Evolutionary conservation across 2,888 invertebrate species (phyloP), one percentile per base, ranked within the genome.

Genomic region (Teleogryllus oceanicus): DNA sequence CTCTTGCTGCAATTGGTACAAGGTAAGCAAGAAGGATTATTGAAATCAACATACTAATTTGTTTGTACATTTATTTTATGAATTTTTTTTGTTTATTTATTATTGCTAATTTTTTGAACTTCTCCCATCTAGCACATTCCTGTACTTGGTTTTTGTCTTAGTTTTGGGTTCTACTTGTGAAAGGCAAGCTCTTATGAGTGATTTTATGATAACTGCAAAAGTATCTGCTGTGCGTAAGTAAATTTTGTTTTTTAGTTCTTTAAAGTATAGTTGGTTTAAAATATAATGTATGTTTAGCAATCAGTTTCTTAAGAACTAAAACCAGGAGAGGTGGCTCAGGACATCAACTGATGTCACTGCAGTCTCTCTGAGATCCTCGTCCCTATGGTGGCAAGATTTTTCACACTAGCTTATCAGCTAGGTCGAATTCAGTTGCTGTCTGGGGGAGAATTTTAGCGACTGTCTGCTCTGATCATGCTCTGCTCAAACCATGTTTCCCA

Each of bases 121-220:
- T 81, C 79, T 80, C 83, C 82, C 84, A 89, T 88, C 49, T 88
- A 95, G 95, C 83, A 95, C 96, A 24, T 92, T 96, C 84, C 88
- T 98, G 80, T 98, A 98, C 86, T 88, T 98, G 84, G 92, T 94
- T 84, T 97, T 98, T 87, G 92, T 96, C 76, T 88, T 98, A 84
- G 95, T 97, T 84, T 90, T 99, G 85, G 98, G 97, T 49, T 92
- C 96, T 50, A 96, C 97, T 5, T 96, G 97, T 85, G 90, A 90
- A 77, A 90, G 97, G 83, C 87, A 88, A 13, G 91, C 90, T 12
- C 89, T 98, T 13, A 89, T 94, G 74, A 89, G 87, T 0, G 95
- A 98, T 87, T 96, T 94, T 85, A 95, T 97, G 90, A 97, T 99
- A 85, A 94, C 96, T 11, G 94, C 96, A 75, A 96, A 94, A 86